Conservation (phyloP, 2,113 vertebrate genomes). For the Dicrurus megarhynchus region DNA sequence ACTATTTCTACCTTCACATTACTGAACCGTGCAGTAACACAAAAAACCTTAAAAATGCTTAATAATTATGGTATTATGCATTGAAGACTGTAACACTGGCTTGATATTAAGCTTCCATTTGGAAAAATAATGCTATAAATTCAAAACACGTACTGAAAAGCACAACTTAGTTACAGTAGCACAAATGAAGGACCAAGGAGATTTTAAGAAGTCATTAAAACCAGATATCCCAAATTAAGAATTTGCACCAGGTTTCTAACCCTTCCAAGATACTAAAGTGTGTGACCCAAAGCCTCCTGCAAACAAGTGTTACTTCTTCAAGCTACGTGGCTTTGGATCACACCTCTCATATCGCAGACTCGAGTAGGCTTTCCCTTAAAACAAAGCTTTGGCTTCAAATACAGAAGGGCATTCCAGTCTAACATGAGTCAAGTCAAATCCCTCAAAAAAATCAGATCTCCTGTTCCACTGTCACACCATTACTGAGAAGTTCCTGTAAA, state of each 20-base stretch:
- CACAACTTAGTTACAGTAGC: neutral
- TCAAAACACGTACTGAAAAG: neutral
- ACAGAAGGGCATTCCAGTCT: neutral
- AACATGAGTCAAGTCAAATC: neutral
- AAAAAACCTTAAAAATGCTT: conserved; percentile 11
- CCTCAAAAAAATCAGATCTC: neutral
- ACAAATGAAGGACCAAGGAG: neutral
- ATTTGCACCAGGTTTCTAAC: neutral
- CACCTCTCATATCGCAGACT: neutral
- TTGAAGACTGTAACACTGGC: neutral
- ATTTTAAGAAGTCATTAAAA: neutral
- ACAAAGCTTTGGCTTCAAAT: neutral
- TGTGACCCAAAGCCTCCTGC: neutral
- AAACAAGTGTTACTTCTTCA: neutral
- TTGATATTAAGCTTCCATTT: neutral
- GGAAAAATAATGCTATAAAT: neutral
- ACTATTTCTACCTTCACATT: conserved; percentile 35
- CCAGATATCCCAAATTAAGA: neutral
- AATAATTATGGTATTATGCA: conserved; percentile 5
- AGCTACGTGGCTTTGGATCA: neutral
- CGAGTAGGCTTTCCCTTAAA: neutral
- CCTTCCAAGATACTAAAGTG: neutral
- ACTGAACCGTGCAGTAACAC: neutral
- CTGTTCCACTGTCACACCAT: neutral
- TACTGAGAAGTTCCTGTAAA: neutral